A percentile compares a stretch with the other conserved stretches of the same genome.
Evolutionary conservation across 2,888 invertebrate species (phyloP).

Genomic region (Andrena bicolor): DNA sequence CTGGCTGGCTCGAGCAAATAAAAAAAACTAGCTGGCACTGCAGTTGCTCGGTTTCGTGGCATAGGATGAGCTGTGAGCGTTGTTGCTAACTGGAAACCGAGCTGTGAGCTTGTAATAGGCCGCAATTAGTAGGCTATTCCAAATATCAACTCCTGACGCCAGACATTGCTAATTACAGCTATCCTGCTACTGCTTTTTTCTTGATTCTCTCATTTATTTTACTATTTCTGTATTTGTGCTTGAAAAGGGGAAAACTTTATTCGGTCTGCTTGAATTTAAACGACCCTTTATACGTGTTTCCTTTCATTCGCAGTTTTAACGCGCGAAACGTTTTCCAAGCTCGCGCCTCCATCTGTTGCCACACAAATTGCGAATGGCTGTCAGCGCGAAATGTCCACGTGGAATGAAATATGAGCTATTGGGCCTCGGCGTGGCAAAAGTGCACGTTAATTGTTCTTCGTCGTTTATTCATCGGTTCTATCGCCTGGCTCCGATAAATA

Average conservation of each 20-base stretch:
- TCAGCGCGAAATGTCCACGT: slow-evolving; percentile 42
- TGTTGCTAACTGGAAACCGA: slow-evolving; percentile 45
- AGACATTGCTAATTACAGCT: slow-evolving; percentile 41
- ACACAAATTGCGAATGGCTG: slow-evolving; percentile 61
- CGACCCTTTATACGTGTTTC: neutral
- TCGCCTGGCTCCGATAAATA: slow-evolving; percentile 20
- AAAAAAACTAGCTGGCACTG: slow-evolving; percentile 5
- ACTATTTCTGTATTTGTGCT: neutral
- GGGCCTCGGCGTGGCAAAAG: slow-evolving; percentile 27
- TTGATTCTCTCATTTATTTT: neutral
- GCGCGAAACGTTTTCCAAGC: slow-evolving; percentile 7
- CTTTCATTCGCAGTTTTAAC: neutral
- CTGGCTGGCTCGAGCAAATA: neutral
- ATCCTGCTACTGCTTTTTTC: slow-evolving; percentile 23
- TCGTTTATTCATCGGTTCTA: slow-evolving; percentile 49
- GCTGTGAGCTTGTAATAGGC: slow-evolving; percentile 43
- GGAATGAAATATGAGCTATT: slow-evolving; percentile 55
- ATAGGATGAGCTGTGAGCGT: slow-evolving; percentile 27
- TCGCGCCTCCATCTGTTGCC: slow-evolving; percentile 44
- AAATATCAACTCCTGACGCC: slow-evolving; percentile 24
- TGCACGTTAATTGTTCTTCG: slow-evolving; percentile 39
- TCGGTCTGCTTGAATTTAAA: neutral
- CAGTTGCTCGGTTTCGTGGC: slow-evolving; percentile 22
- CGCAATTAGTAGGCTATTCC: slow-evolving; percentile 51
- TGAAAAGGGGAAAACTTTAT: neutral